Base-by-base conservation (phyloP, 35 echinoderm and acorn worm species). In the Strongylocentrotus purpuratus region DNA sequence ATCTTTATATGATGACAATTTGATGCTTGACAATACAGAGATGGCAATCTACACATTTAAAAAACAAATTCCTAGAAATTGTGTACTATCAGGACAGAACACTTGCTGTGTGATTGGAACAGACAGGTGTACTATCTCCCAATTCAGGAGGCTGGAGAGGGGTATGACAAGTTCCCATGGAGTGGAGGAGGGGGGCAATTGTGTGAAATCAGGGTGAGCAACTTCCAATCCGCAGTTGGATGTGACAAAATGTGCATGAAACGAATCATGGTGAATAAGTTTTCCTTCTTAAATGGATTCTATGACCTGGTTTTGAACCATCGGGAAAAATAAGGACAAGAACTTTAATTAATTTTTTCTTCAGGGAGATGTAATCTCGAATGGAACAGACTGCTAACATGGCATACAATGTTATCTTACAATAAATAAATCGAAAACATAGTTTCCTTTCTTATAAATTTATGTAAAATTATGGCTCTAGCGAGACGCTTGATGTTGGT, bases 71-170 rank as follows among this genome's bases (percentile, higher is more conserved):
- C 65, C 22, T 5, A 78, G 65, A 78, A 78, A 78, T 28, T 22
- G 65, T 7, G 65, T n/a, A 78, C 7, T 22, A 78, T 78, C 65
- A 71, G 61, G 3, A 1, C 0, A 71, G 61, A 71, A 78, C 65
- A 78, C 65, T 78, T n/a, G 65, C 65, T 78, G 65, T 22, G 20
- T 78, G 65, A 78, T 78, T 78, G 5, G 20, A 78, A 8, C 8
- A 78, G 65, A 78, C 65, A 78, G 65, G 65, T 78, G 65, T 78
- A 78, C 28, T n/a, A 78, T 78, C 65, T 78, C 65, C 28, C 65
- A 78, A 15, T 28, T n/a, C 4, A 31, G 28, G 65, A 78, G 65
- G 20, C 65, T 78, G 7, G 18, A 78, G 20, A 78, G 65, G 65
- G 65, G 65, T 78, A 78, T 5, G 17, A 71, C 25, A 28, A 2